Evolutionary conservation across 2,888 invertebrate genomes (phyloP), one percentile per base, ranked within the genome.

Genomic region (Bellardia bayeri): DNA sequence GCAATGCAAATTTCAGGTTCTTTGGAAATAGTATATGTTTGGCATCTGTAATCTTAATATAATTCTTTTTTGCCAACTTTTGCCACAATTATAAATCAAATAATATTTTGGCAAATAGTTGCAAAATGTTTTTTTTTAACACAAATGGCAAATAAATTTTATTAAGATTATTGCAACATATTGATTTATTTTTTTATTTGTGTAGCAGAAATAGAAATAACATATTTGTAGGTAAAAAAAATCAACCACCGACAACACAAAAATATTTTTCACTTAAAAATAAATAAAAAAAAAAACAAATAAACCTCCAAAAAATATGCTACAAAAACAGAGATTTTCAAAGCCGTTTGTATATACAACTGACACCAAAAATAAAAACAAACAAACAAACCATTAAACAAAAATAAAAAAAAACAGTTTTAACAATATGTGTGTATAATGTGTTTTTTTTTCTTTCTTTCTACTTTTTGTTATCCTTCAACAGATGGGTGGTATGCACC

Each of bases 401-500:
- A 63, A 56, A 56, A 9, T 7, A 8, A 56, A 16, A 14, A 63
- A 66, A 11, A 30, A 61, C 8, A 56, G n/a, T 13, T 45, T 49
- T 69, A 69, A 49, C 81, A 72, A 42, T 33, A 33, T 72, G 16
- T 66, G 30, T 42, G 30, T 30, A 51, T n/a, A n/a, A 61, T 56
- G 23, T 75, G n/a, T 69, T 23, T 66, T n/a, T 42, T 61, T 16
- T 9, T 66, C 54, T 40, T 58, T 61, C 5, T 68, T 63, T 56
- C 6, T 23, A 0, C 37, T 51, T 54, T 76, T 66, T 78, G 14
- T 79, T 68, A 58, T 68, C 51, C 82, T 54, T 81, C 14, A 74
- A 9, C 90, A 93, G 94, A 93, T 93, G 93, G 91, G 91, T 85
- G 91, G 92, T 82, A 92, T 93, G 92, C 93, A 93, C 90, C 93